Evolutionary conservation across 2,113 vertebrate genomes (phyloP).

Genomic region (Shinisaurus crocodilurus): DNA sequence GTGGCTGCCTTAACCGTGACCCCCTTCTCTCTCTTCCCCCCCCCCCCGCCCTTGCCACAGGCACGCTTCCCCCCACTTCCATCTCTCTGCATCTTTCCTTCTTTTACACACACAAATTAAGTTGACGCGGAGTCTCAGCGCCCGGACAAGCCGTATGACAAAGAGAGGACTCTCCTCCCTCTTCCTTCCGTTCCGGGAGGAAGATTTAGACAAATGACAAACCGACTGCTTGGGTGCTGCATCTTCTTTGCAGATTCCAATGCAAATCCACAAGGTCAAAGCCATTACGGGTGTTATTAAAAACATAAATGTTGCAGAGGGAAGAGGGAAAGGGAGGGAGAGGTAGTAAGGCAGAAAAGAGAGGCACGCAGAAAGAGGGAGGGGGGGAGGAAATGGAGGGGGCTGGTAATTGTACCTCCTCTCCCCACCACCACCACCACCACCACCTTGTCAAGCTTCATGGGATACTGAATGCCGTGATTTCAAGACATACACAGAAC

Average conservation of each 20-base stretch:
- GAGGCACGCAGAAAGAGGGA: background rate
- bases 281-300: conserved; percentile 75
- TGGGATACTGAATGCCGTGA: conserved; percentile 53
- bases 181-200: background rate
- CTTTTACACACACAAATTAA: conserved; percentile 18
- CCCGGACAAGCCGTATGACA: background rate
- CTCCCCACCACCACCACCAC: conserved; percentile 8
- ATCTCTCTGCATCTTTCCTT: background rate
- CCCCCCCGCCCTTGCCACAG: background rate
- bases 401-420: conserved; percentile 67
- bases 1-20: background rate
- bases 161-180: conserved; percentile 14
- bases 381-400: conserved; percentile 16
- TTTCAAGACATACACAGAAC: conserved; percentile 72
- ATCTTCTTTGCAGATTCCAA: conserved; percentile 59
- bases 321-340: conserved; percentile 57
- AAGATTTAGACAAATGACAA: conserved; percentile 59
- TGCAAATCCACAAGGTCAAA: conserved; percentile 79
- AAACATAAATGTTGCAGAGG: conserved; percentile 76
- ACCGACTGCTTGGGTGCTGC: conserved; percentile 7
- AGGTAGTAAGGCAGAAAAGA: conserved; percentile 64
- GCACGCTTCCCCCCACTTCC: background rate
- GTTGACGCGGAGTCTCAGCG: background rate
- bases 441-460: conserved; percentile 64
- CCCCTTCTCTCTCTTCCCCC: background rate